Percentiles rank a stretch among this genome's conserved stretches.
Evolutionary conservation across 2,113 vertebrate genomes (phyloP).

Genomic region (Ochotona curzoniae): DNA sequence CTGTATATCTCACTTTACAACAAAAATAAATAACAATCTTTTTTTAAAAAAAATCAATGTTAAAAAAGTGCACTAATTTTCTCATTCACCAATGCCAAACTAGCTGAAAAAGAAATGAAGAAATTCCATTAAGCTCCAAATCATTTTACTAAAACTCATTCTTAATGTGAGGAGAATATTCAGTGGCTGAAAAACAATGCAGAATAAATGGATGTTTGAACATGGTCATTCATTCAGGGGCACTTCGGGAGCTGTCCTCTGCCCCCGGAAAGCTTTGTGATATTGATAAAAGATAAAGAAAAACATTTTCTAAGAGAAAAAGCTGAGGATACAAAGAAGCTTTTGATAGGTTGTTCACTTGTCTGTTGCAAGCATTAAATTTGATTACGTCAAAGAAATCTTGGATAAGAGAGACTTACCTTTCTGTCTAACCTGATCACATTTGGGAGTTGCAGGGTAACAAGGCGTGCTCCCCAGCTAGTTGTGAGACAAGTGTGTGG

Average conservation of each 20-base stretch:
- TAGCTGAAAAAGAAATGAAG: too few relatives aligned
- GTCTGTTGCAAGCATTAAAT: slow-evolving; percentile 4
- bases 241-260: background rate
- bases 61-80: too few relatives aligned
- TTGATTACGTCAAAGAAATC: background rate
- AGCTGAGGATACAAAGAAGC: background rate
- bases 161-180: background rate
- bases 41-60: too few relatives aligned
- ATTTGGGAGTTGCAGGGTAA: background rate
- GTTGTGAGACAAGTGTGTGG: background rate
- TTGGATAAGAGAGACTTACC: background rate
- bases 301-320: background rate
- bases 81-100: too few relatives aligned
- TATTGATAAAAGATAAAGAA: background rate
- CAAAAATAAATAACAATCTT: too few relatives aligned
- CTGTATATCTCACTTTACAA: too few relatives aligned
- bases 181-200: background rate
- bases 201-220: background rate
- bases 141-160: background rate
- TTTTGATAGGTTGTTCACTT: background rate
- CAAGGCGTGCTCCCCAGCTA: background rate
- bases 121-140: background rate
- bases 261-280: background rate
- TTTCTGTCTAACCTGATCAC: background rate
- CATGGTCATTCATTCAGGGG: background rate